Base-by-base conservation (phyloP, 1,140 invertebrate species). In the Acromyrmex charruanus region DNA sequence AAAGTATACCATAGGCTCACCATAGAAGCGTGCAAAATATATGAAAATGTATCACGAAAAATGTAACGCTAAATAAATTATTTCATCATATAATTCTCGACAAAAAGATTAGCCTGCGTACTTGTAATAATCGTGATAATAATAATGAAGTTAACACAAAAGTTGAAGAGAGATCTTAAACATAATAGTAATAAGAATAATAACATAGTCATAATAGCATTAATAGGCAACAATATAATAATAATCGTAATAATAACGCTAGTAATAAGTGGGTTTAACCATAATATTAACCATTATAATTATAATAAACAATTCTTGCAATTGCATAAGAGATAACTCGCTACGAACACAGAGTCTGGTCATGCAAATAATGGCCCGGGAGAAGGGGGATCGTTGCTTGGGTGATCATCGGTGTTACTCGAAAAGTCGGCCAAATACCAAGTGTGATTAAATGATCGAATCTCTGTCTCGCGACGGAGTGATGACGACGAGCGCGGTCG, bases 341-440 rank as follows among this genome's bases (percentile, higher is more conserved):
- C 94, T 95, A 95, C 94, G 93, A 95, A 95, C 94, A 95, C 93
- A 95, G 94, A 95, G 93, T 95, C 93, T 95, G 92, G 93, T 95
- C 95, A 95, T 95, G 95, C 94, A 95, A 94, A 94, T 95, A 95
- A 94, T 94, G 94, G 94, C 95, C 94, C 94, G 94, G 94, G 93
- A 95, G 94, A 94, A 94, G 93, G 91, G 93, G 92, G 85, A 85
- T 94, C 91, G 90, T 93, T 95, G 94, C 94, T 95, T 95, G 94
- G 94, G 94, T 95, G 95, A 95, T 92, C 77, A 66, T 87, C 71
- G 89, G 84, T 86, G 88, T 89, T 89, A 28, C 55, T 21, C 77
- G 53, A 35, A 61, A 61, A 31, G 18, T 72, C 53, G 53, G 21
- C 12, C 79, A 35, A 51, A 35, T 31, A 51, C 49, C 35, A 59